Percentiles rank a stretch among this genome's conserved stretches.
Evolutionary conservation across 2,888 invertebrate genomes (phyloP).

Genomic region (Nomada flava): DNA sequence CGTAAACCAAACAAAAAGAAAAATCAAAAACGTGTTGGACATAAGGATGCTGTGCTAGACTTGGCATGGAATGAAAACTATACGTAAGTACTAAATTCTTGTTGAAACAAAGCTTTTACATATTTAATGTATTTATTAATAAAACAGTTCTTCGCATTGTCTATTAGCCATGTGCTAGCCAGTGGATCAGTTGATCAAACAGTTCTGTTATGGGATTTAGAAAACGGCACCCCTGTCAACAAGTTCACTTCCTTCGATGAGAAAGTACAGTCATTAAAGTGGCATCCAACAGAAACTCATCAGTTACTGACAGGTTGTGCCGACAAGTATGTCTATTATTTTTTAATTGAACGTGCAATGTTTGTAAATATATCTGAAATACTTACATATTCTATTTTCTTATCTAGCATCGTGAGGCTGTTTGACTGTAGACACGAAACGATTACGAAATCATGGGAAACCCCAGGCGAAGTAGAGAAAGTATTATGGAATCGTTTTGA

Average conservation of each 20-base stretch:
- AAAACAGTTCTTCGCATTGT: not conserved
- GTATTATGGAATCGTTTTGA: constrained; percentile 93
- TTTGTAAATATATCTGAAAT: not conserved
- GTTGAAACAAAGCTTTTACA: not conserved
- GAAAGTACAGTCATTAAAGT: constrained; percentile 93
- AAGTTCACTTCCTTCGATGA: constrained; percentile 91
- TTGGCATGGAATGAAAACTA: constrained; percentile 95
- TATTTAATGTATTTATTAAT: not conserved
- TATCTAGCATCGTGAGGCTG: constrained; percentile 88
- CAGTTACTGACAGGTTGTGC: constrained; percentile 93
- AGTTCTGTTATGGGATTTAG: constrained; percentile 96
- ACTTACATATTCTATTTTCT: constrained; percentile 9
- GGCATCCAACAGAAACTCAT: constrained; percentile 94
- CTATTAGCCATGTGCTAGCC: constrained; percentile 92
- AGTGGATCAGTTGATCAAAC: constrained; percentile 97
- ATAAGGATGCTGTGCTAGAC: constrained; percentile 95
- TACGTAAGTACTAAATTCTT: constrained; percentile 84
- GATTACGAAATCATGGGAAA: constrained; percentile 88
- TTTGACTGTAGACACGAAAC: constrained; percentile 90
- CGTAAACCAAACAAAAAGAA: constrained; percentile 90
- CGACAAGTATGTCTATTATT: constrained; percentile 86
- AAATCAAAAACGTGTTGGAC: constrained; percentile 89
- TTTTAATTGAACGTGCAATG: not conserved
- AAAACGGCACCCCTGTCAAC: constrained; percentile 90
- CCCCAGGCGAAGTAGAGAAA: constrained; percentile 93